Conservation (phyloP, 2,113 vertebrate species). For the Lepidothrix coronata region DNA sequence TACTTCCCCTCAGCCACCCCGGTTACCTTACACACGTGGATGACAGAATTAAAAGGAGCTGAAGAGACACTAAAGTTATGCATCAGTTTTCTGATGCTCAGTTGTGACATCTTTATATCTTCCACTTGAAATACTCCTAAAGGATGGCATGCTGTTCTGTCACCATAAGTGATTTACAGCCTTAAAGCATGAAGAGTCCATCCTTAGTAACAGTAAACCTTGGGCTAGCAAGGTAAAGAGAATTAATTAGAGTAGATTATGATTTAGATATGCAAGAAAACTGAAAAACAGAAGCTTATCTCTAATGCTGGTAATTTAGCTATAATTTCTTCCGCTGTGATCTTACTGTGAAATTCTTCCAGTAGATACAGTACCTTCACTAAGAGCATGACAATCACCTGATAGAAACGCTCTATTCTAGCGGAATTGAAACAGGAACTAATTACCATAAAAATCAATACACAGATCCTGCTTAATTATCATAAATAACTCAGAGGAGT, state of each 20-base stretch:
- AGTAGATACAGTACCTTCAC: not conserved
- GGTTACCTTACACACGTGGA: not conserved
- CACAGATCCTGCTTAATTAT: not conserved
- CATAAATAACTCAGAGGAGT: not conserved
- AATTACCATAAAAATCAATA: conserved; percentile 24
- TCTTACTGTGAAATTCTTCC: not conserved
- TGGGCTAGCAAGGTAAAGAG: not conserved
- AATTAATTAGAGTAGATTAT: not conserved
- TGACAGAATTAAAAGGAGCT: not conserved
- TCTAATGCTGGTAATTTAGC: not conserved
- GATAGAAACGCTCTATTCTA: not conserved
- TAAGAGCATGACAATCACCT: not conserved
- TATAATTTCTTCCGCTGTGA: not conserved
- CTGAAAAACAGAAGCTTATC: not conserved
- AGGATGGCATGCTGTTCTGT: not conserved
- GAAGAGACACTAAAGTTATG: not conserved
- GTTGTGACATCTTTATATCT: not conserved
- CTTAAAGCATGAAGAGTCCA: not conserved
- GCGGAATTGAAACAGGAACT: not conserved
- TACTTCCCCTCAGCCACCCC: not conserved
- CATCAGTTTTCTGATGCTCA: not conserved
- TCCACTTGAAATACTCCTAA: not conserved
- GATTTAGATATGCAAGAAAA: not conserved
- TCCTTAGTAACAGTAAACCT: not conserved
- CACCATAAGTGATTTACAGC: not conserved